Conservation (phyloP, 2,888 invertebrate genomes). For the Apotomis turbidana region DNA sequence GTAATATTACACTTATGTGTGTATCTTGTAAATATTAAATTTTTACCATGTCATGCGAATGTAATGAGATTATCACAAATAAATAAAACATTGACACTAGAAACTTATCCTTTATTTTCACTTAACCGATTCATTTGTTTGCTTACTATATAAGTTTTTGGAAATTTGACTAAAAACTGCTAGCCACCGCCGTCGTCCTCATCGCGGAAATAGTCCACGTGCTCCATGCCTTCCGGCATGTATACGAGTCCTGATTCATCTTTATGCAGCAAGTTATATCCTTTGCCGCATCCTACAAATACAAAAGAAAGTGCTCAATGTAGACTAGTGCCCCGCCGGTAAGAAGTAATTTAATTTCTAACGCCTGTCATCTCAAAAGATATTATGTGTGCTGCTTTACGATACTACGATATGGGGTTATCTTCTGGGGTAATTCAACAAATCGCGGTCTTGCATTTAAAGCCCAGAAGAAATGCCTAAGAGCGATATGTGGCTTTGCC, state of each 20-base stretch:
- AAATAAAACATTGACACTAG: conserved; percentile 78
- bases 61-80: conserved; percentile 81
- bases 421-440: no score
- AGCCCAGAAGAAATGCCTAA: no score
- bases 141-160: conserved; percentile 34
- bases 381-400: no score
- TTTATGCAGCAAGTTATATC: conserved; percentile 83
- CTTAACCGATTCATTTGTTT: background rate
- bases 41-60: conserved; percentile 79
- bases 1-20: conserved; percentile 67
- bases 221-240: conserved; percentile 87
- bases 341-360: no score
- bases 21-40: conserved; percentile 77
- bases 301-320: conserved; percentile 46
- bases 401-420: no score
- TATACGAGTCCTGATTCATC: conserved; percentile 84
- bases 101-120: conserved; percentile 42
- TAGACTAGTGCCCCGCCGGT: no score
- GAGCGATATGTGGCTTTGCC: no score
- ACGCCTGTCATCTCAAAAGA: no score
- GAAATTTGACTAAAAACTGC: conserved; percentile 43
- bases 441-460: no score
- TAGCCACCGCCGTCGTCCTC: conserved; percentile 45
- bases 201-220: conserved; percentile 82
- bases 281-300: conserved; percentile 86